Evolutionary conservation across 2,797 vertebrate species (phyloP).

Genomic region (Kryptolebias ocellatus): DNA sequence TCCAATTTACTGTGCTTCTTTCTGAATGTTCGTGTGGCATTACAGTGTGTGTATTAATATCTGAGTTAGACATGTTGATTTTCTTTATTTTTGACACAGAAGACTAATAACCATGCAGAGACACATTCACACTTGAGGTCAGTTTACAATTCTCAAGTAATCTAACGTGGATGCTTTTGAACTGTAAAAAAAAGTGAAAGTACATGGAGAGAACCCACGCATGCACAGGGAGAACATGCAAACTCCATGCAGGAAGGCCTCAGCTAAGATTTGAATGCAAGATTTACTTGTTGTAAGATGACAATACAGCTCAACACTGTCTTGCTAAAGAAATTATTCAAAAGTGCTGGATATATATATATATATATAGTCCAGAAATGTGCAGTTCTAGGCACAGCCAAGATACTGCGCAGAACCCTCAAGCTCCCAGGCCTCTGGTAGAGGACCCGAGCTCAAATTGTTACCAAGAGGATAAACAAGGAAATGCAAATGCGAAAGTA

Average conservation of each 20-base stretch:
- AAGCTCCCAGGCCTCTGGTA: no score
- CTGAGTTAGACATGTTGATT: not conserved
- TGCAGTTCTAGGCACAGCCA: no score
- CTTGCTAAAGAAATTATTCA: no score
- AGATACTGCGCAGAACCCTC: no score
- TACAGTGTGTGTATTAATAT: not conserved
- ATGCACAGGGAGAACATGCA: not conserved
- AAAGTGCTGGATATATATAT: no score
- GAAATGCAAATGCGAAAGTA: not conserved
- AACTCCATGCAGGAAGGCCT: not conserved
- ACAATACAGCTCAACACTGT: no score
- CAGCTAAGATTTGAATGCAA: not conserved
- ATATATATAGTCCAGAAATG: no score
- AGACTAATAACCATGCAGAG: no score
- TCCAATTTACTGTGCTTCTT: conserved; percentile 16
- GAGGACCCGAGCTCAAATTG: no score
- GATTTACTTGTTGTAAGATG: not conserved
- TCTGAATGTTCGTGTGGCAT: conserved; percentile 6
- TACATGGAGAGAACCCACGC: no score
- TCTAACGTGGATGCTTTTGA: not conserved
- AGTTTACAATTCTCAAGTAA: not conserved
- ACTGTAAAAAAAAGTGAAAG: not conserved
- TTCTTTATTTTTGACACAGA: not conserved
- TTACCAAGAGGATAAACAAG: not conserved
- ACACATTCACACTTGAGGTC: no score